Conservation (phyloP, 1,140 invertebrate genomes). For the Calliphora vicina region DNA sequence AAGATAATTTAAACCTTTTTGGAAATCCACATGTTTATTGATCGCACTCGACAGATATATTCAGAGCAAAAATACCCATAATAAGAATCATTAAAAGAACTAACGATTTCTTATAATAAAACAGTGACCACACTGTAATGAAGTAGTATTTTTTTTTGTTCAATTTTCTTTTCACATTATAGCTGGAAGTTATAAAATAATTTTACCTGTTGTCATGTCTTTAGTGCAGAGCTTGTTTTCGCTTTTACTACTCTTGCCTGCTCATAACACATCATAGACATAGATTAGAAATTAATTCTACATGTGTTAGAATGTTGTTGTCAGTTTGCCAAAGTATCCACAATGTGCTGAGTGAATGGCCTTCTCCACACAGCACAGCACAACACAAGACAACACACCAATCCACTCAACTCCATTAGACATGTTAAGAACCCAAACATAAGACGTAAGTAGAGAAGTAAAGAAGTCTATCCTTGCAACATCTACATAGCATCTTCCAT, state of each 20-base stretch:
- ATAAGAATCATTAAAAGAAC: too few species aligned
- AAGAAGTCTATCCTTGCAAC: neutral
- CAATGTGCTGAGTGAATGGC: neutral
- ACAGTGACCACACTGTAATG: neutral
- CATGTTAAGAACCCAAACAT: neutral
- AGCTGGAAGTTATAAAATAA: slow-evolving; percentile 5
- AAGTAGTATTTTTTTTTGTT: neutral
- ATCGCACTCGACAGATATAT: too few species aligned
- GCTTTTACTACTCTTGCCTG: neutral
- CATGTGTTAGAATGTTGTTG: slow-evolving; percentile 17
- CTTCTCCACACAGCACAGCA: neutral
- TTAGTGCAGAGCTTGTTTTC: neutral
- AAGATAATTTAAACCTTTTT: too few species aligned
- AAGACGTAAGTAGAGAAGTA: neutral
- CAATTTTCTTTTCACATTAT: neutral
- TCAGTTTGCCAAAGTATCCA: slow-evolving; percentile 2
- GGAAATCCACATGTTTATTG: too few species aligned
- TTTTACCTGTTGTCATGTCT: slow-evolving; percentile 28
- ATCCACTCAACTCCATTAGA: too few species aligned
- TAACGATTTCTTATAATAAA: too few species aligned
- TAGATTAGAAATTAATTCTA: slow-evolving; percentile 31
- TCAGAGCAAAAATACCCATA: too few species aligned
- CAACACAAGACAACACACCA: neutral
- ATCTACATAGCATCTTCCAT: too few species aligned
- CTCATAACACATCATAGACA: neutral